phyloP scores from a whole-genome alignment of 2,113 vertebrate species.

The Calyptomena viridis region DNA sequence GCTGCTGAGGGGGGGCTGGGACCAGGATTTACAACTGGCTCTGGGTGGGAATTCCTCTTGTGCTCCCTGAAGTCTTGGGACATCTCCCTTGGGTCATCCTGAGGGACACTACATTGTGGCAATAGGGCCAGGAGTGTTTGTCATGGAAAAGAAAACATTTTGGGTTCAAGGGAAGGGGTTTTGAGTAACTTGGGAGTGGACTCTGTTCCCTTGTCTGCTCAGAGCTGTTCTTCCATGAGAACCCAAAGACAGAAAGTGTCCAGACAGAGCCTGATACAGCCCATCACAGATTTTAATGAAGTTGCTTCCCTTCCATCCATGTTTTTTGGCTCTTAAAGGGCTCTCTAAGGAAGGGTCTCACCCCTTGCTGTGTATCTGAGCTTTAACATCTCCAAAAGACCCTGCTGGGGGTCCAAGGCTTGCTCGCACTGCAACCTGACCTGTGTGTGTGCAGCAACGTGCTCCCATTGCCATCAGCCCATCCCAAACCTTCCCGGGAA shows the following conservation, averaged over 20 bases:
- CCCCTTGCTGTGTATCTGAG: neutral
- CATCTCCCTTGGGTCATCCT: rapidly evolving
- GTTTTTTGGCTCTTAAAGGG: neutral
- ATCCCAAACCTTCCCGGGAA: neutral
- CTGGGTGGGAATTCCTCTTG: rapidly evolving
- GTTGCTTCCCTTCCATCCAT: neutral
- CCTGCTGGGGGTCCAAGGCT: neutral
- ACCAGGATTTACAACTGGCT: neutral
- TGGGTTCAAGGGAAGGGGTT: neutral
- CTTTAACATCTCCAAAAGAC: neutral
- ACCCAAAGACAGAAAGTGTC: neutral
- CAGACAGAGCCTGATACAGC: neutral
- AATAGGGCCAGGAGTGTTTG: rapidly evolving
- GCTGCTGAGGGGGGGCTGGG: neutral
- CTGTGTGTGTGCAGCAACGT: rapidly evolving
- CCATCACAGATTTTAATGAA: neutral
- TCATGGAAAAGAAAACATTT: rapidly evolving
- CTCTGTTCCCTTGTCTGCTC: neutral
- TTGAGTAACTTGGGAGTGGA: neutral
- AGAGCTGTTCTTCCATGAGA: neutral
- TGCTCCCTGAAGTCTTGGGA: neutral
- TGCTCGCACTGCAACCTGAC: rapidly evolving
- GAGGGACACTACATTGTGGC: rapidly evolving
- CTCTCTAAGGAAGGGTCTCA: neutral
- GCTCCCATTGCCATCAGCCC: neutral